Evolutionary conservation across 2,888 invertebrate genomes (phyloP).

Genomic region (Rotaria magnacalcarata): DNA sequence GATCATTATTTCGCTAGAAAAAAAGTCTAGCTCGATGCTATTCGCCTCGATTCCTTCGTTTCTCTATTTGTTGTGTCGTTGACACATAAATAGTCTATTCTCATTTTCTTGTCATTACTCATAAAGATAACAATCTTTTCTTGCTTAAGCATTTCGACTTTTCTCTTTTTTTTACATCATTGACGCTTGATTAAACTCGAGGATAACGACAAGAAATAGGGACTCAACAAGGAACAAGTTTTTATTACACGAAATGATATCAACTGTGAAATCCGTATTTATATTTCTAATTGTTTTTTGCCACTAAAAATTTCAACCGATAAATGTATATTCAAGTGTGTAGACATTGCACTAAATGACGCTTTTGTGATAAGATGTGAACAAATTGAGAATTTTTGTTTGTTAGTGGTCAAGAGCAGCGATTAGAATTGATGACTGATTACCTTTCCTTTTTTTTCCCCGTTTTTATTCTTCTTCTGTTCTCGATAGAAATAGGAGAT

Average conservation of each 20-base stretch:
- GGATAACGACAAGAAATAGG: not conserved
- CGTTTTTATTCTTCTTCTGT: not conserved
- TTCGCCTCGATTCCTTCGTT: not conserved
- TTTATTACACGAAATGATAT: conserved; percentile 3
- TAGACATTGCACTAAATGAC: conserved; percentile 24
- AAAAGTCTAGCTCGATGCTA: not conserved
- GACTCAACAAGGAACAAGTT: not conserved
- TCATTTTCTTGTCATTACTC: not conserved
- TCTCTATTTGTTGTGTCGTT: not conserved
- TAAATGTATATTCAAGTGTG: not conserved
- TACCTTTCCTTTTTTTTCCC: not conserved
- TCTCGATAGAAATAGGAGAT: not conserved
- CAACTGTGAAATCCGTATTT: conserved; percentile 24
- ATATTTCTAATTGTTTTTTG: conserved; percentile 26
- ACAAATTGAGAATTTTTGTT: conserved; percentile 4
- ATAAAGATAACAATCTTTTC: not conserved
- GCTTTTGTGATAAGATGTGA: conserved; percentile 26
- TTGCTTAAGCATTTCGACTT: not conserved
- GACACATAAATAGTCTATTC: not conserved
- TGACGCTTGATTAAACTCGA: conserved; percentile 26
- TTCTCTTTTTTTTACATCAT: conserved; percentile 3
- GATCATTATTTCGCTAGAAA: not conserved
- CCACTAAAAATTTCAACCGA: not conserved
- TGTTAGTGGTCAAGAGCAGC: conserved; percentile 31
- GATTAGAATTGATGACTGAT: conserved; percentile 25